These are phyloP conservation scores for Pedetes capensis DNA, from an alignment of 2,113 vertebrate species.

Conservation along the genomic window DNA sequence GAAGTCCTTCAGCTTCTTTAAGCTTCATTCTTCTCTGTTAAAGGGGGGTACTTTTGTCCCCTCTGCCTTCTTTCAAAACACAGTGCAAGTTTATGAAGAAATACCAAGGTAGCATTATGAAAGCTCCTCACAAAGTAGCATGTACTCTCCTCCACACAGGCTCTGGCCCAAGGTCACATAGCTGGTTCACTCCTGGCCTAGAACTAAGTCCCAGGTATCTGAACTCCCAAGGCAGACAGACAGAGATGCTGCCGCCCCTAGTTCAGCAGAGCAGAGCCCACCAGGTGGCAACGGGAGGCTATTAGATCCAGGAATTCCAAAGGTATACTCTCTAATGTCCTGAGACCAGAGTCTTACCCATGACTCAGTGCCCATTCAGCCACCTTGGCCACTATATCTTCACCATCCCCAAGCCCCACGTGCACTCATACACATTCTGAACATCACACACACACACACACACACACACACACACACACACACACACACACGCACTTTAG, in stretches of 20 bases:
- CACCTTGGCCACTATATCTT: neutral
- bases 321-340: neutral
- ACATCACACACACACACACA: neutral
- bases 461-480: neutral
- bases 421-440: no score
- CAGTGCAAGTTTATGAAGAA: neutral
- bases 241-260: neutral
- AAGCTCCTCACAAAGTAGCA: neutral
- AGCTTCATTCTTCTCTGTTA: constrained; percentile 9
- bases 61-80: neutral
- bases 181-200: neutral
- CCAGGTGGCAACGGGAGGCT: neutral
- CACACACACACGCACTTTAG: neutral
- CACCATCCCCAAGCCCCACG: no score
- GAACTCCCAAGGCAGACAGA: neutral
- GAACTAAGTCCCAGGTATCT: neutral
- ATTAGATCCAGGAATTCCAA: neutral
- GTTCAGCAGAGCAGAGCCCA: neutral
- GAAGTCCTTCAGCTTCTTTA: neutral
- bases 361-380: neutral
- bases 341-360: neutral
- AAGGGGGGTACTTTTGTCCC: neutral
- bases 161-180: constrained; percentile 21
- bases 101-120: neutral
- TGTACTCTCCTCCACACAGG: neutral